phyloP scores from a whole-genome alignment of 2,113 vertebrate species.

The Centropus unirufus region DNA sequence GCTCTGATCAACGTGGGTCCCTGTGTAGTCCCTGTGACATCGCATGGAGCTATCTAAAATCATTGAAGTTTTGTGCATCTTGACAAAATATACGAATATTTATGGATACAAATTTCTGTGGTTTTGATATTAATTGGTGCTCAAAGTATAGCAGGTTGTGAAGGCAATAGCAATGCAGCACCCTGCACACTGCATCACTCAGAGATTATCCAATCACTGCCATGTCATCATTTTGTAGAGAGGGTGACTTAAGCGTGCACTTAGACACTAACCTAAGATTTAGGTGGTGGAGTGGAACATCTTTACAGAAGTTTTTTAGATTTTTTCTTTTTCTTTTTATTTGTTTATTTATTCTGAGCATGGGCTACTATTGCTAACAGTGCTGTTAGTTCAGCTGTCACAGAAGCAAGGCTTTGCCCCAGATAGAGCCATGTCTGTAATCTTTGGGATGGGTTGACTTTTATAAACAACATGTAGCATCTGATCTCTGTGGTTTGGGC shows the following conservation, averaged over 20 bases:
- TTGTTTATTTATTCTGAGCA: not conserved
- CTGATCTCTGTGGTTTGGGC: constrained; percentile 17
- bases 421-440: not conserved
- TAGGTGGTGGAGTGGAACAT: not conserved
- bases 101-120: not conserved
- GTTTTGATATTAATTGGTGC: not conserved
- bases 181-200: not conserved
- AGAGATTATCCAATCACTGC: not conserved
- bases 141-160: not conserved
- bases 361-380: not conserved
- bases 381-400: constrained; percentile 17
- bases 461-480: constrained; percentile 15
- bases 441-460: not conserved
- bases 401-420: not conserved
- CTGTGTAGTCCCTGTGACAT: not conserved
- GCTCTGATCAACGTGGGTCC: not conserved
- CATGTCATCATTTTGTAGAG: not conserved
- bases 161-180: not conserved
- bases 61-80: not conserved
- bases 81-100: no score
- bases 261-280: not conserved
- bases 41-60: not conserved
- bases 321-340: not conserved
- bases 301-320: not conserved
- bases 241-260: no score